These are phyloP conservation scores for Apis cerana DNA, from an alignment of 1,140 invertebrate genomes.

Conservation along the genomic window DNA sequence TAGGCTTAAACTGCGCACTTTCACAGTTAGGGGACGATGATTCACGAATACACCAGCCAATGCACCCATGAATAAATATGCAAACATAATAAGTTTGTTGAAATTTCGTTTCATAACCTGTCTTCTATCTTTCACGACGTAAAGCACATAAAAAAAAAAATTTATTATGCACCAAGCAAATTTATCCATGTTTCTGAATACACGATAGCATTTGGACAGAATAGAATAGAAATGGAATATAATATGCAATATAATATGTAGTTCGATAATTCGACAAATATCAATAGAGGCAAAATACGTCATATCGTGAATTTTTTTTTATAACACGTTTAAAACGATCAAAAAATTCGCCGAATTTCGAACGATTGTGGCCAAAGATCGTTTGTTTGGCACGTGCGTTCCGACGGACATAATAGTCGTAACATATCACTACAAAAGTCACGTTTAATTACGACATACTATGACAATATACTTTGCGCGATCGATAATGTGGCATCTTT, in stretches of 20 bases:
- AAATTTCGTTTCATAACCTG: background rate
- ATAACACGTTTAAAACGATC: background rate
- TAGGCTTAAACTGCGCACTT: slow-evolving; percentile 36
- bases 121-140: background rate
- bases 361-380: background rate
- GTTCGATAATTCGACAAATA: background rate
- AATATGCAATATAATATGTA: background rate
- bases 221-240: background rate
- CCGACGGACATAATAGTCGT: slow-evolving; percentile 8
- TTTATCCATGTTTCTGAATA: background rate
- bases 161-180: background rate
- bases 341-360: background rate
- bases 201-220: background rate
- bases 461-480: slow-evolving; percentile 26
- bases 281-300: background rate
- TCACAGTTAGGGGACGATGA: slow-evolving; percentile 51
- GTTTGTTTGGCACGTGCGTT: slow-evolving; percentile 40
- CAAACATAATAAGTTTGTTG: background rate
- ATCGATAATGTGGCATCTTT: slow-evolving; percentile 33
- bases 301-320: background rate
- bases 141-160: background rate
- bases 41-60: slow-evolving; percentile 32
- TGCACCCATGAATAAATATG: slow-evolving; percentile 17
- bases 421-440: slow-evolving; percentile 31
- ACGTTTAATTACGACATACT: slow-evolving; percentile 56